Evolutionary conservation across 2,797 vertebrate genomes (phyloP).

Genomic region (Hydrolagus colliei): DNA sequence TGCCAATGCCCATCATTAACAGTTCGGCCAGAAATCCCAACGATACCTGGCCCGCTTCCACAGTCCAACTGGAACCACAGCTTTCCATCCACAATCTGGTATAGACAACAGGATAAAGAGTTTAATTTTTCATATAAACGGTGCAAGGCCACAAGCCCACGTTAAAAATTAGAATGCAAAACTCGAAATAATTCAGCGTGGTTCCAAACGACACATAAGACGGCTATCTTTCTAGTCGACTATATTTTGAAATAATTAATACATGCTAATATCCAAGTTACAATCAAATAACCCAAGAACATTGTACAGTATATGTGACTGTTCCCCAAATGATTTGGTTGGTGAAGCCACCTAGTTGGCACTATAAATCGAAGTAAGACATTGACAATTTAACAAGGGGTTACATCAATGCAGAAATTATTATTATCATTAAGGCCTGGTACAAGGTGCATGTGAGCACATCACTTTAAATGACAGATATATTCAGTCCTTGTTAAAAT

Average conservation of each 20-base stretch:
- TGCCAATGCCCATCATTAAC: slow-evolving; percentile 94
- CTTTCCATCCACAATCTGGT: slow-evolving; percentile 82
- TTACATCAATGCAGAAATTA: too few species aligned
- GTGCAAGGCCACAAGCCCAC: neutral
- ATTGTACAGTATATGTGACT: too few species aligned
- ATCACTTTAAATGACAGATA: neutral
- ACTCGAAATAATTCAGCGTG: too few species aligned
- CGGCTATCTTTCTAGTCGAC: too few species aligned
- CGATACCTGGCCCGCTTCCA: slow-evolving; percentile 63
- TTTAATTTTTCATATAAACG: neutral
- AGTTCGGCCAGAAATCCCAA: slow-evolving; percentile 78
- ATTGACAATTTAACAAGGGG: neutral
- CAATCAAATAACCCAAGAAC: too few species aligned
- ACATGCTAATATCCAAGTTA: too few species aligned
- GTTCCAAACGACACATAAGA: too few species aligned
- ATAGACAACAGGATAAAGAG: slow-evolving; percentile 21
- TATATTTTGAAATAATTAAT: too few species aligned
- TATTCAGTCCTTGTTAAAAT: neutral
- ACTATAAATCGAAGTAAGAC: neutral
- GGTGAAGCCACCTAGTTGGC: too few species aligned
- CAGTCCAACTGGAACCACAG: slow-evolving; percentile 92
- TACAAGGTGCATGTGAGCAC: neutral
- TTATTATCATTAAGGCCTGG: neutral
- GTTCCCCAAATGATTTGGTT: too few species aligned
- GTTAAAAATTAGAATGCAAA: too few species aligned